A percentile compares a stretch with the other conserved stretches of the same genome.
Conservation (phyloP, 1,140 invertebrate genomes). For the Atta cephalotes region DNA sequence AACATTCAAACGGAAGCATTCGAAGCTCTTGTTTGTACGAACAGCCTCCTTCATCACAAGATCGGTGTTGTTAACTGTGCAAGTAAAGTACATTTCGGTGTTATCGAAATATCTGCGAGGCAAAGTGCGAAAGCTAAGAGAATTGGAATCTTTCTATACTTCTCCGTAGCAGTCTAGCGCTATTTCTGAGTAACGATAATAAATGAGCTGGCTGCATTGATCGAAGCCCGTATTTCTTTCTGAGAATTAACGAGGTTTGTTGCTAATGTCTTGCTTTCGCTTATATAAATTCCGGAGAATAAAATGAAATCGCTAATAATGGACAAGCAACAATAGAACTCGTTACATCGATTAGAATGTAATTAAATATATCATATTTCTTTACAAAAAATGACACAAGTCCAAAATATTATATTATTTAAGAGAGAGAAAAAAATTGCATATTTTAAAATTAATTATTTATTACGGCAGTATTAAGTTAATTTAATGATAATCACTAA, state of each 20-base stretch:
- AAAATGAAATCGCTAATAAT: conserved; percentile 21
- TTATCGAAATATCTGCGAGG: conserved; percentile 6
- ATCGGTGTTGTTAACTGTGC: conserved; percentile 10
- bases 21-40: conserved; percentile 49
- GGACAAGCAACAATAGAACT: neutral
- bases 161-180: conserved; percentile 4
- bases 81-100: conserved; percentile 26
- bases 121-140: conserved; percentile 15
- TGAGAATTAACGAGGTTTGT: conserved; percentile 24
- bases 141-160: conserved; percentile 29
- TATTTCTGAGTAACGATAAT: conserved; percentile 59
- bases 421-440: too few relatives aligned
- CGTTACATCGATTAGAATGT: neutral
- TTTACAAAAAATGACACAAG: too few relatives aligned
- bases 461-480: too few relatives aligned
- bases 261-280: conserved; percentile 44
- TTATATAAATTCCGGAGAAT: conserved; percentile 7
- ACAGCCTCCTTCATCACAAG: conserved; percentile 29
- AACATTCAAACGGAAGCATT: conserved; percentile 9
- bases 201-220: conserved; percentile 40
- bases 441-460: too few relatives aligned
- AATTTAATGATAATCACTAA: too few relatives aligned
- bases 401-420: too few relatives aligned
- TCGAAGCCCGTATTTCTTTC: conserved; percentile 35
- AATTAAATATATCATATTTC: neutral